These are phyloP conservation scores for Siphamia tubifer DNA, from an alignment of 2,113 vertebrate genomes.

Conservation along the genomic window DNA sequence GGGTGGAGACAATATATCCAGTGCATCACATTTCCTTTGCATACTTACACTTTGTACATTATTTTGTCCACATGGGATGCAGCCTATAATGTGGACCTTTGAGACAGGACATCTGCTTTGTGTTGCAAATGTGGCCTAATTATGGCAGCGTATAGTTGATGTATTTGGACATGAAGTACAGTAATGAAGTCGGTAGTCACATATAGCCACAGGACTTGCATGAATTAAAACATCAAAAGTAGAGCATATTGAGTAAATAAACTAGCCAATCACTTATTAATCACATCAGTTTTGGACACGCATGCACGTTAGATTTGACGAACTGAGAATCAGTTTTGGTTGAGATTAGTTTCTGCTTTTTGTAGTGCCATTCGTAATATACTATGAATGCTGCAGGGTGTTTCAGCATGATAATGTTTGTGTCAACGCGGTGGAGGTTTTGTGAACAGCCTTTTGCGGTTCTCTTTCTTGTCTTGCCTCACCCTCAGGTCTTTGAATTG, in stretches of 20 bases:
- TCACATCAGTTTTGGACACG: background rate
- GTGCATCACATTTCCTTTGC: slow-evolving; percentile 20
- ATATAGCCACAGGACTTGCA: background rate
- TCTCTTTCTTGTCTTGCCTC: background rate
- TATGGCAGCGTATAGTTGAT: background rate
- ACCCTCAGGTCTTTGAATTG: slow-evolving; percentile 42
- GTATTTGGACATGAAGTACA: slow-evolving; percentile 21
- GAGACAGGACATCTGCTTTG: background rate
- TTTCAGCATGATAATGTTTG: slow-evolving; percentile 4
- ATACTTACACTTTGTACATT: slow-evolving; percentile 15
- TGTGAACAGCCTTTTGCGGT: slow-evolving; percentile 31
- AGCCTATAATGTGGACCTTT: background rate
- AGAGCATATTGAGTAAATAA: background rate
- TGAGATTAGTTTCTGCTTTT: slow-evolving; percentile 9
- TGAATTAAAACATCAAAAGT: background rate
- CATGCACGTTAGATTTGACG: slow-evolving; percentile 8
- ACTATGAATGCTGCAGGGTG: background rate
- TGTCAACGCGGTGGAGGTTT: slow-evolving; percentile 9
- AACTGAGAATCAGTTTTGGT: background rate
- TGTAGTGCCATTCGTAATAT: slow-evolving; percentile 19
- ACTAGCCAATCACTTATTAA: background rate
- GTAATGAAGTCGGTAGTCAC: slow-evolving; percentile 17
- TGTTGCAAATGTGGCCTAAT: background rate
- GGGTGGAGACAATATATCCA: slow-evolving; percentile 26
- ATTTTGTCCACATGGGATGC: slow-evolving; percentile 1